Evolutionary conservation across 2,113 vertebrate species (phyloP).

Genomic region (Osmerus mordax): DNA sequence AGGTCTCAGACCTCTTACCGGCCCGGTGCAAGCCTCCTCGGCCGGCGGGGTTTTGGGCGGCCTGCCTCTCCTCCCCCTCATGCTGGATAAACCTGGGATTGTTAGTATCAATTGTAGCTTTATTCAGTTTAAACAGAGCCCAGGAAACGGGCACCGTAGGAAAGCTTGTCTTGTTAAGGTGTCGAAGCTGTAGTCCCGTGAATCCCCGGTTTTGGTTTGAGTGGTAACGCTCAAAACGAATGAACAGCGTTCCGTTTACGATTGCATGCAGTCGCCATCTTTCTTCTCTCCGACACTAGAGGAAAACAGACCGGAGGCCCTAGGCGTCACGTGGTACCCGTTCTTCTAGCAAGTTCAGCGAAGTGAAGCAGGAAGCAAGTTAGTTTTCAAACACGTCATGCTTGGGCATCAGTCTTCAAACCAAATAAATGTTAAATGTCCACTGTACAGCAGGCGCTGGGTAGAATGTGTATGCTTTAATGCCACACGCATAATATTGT

Average conservation of each 20-base stretch:
- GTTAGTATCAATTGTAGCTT: slow-evolving; percentile 53
- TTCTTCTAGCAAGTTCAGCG: slow-evolving; percentile 25
- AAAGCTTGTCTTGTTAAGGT: slow-evolving; percentile 35
- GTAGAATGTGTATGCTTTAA: too few species aligned
- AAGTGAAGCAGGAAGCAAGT: background rate
- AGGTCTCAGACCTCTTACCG: slow-evolving; percentile 83
- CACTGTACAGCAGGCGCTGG: too few species aligned
- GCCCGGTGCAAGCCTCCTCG: slow-evolving; percentile 75
- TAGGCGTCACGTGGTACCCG: slow-evolving; percentile 81
- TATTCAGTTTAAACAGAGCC: slow-evolving; percentile 36
- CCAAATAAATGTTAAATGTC: background rate
- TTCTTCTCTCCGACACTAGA: slow-evolving; percentile 84
- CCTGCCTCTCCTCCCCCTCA: slow-evolving; percentile 96
- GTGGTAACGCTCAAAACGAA: slow-evolving; percentile 80
- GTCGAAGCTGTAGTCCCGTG: slow-evolving; percentile 35
- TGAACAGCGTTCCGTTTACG: slow-evolving; percentile 84
- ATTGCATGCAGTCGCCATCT: slow-evolving; percentile 89
- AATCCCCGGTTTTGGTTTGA: slow-evolving; percentile 56
- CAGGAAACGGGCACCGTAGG: slow-evolving; percentile 42
- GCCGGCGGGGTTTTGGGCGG: slow-evolving; percentile 85
- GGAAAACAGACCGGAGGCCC: slow-evolving; percentile 87
- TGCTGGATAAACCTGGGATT: slow-evolving; percentile 68
- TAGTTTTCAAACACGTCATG: background rate
- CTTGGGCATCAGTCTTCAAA: background rate
- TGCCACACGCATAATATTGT: too few species aligned